phyloP scores from a whole-genome alignment of 2,797 vertebrate species.

The Enteromius radiatus region DNA sequence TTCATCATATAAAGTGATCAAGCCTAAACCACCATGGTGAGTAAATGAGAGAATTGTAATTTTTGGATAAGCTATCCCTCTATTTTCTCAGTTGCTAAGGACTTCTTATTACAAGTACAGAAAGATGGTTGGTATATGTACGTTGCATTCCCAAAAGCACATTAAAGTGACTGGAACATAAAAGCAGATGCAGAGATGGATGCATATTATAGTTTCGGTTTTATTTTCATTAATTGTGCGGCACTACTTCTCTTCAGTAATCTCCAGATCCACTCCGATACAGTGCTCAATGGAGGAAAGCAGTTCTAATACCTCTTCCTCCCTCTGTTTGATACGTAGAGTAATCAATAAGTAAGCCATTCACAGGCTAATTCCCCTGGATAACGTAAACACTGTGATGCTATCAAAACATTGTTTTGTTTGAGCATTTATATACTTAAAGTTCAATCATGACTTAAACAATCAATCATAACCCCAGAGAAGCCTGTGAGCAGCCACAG shows the following conservation, averaged over 20 bases:
- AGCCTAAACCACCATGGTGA: too few relatives aligned
- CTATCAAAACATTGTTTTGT: not conserved
- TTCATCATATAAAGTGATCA: too few relatives aligned
- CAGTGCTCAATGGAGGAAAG: not conserved
- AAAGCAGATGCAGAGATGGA: not conserved
- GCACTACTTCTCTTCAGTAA: not conserved
- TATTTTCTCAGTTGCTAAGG: not conserved
- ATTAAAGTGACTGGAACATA: not conserved
- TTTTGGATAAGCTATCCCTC: not conserved
- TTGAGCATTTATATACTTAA: not conserved
- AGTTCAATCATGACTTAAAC: not conserved
- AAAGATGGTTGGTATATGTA: not conserved
- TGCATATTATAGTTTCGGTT: not conserved
- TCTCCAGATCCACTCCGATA: not conserved
- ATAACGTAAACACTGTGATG: not conserved
- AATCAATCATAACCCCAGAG: conserved; percentile 8
- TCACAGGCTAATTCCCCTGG: not conserved
- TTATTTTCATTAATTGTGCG: not conserved
- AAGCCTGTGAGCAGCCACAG: not conserved
- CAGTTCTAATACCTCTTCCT: not conserved
- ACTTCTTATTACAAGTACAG: not conserved
- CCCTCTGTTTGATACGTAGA: not conserved
- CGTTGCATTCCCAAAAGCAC: not conserved
- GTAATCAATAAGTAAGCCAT: not conserved
- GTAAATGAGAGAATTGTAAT: too few relatives aligned